These are phyloP conservation scores for Tetramorium bicarinatum DNA, from an alignment of 2,888 invertebrate genomes.

Conservation along the genomic window DNA sequence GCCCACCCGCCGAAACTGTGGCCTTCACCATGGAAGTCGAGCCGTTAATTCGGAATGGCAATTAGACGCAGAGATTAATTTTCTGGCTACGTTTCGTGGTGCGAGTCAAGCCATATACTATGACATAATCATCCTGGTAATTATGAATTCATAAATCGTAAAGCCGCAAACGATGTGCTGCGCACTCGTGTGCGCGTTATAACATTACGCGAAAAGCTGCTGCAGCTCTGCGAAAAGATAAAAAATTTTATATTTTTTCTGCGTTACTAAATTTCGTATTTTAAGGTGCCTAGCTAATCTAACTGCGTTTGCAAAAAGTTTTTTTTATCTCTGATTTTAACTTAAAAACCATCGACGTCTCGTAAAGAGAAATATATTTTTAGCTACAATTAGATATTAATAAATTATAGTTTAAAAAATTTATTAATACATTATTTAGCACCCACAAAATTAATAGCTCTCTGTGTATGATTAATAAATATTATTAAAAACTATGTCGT, in stretches of 20 bases:
- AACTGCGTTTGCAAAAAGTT: background rate
- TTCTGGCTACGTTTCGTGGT: background rate
- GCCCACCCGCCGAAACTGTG: conserved; percentile 47
- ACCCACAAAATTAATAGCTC: background rate
- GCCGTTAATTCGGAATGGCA: conserved; percentile 46
- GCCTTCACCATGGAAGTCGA: conserved; percentile 36
- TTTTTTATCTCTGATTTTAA: background rate
- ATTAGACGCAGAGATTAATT: conserved; percentile 39
- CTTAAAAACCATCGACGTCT: background rate
- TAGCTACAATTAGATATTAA: background rate
- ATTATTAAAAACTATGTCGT: background rate
- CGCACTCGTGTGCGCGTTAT: background rate
- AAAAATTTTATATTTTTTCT: background rate
- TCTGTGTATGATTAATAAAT: background rate
- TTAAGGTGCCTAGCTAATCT: background rate
- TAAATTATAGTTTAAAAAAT: background rate
- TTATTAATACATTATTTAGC: background rate
- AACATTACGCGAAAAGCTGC: background rate
- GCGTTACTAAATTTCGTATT: background rate
- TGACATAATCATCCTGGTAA: conserved; percentile 28
- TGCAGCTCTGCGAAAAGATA: background rate
- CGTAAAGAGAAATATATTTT: conserved; percentile 14
- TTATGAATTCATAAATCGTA: conserved; percentile 43
- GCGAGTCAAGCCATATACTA: background rate
- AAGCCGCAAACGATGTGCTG: conserved; percentile 21